phyloP scores from a whole-genome alignment of 2,888 invertebrate genomes.

The Nomada fabriciana region DNA sequence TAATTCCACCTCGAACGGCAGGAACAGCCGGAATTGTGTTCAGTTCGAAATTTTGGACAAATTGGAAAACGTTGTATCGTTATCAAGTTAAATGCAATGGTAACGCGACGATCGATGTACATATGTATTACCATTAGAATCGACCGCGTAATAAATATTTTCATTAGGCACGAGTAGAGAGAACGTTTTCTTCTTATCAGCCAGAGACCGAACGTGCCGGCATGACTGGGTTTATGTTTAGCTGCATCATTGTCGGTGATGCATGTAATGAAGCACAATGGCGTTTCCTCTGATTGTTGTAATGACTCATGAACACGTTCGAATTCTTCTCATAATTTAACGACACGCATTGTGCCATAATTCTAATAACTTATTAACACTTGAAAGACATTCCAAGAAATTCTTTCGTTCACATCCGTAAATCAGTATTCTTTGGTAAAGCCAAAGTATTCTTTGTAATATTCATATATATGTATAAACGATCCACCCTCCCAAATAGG shows the following conservation, averaged over 20 bases:
- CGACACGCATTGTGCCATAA: not conserved
- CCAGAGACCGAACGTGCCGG: not conserved
- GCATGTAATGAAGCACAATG: not conserved
- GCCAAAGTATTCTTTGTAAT: no score
- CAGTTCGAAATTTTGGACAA: not conserved
- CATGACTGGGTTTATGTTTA: constrained; percentile 1
- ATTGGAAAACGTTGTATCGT: no score
- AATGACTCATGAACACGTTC: not conserved
- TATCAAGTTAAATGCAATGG: no score
- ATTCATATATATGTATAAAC: no score
- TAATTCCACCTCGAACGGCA: not conserved
- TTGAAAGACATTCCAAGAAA: no score
- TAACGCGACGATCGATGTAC: no score
- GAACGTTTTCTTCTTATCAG: not conserved
- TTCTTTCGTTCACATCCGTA: no score
- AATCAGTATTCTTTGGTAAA: no score
- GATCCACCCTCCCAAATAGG: no score
- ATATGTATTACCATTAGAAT: not conserved
- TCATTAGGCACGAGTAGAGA: not conserved
- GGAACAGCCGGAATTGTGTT: no score
- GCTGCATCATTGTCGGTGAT: constrained; percentile 5
- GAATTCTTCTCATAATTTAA: not conserved
- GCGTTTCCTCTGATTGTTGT: not conserved
- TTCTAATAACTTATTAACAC: no score
- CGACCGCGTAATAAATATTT: not conserved